Evolutionary conservation across 23 tunicate genomes (phyloP).

Genomic region (Halocynthia aurantium): DNA sequence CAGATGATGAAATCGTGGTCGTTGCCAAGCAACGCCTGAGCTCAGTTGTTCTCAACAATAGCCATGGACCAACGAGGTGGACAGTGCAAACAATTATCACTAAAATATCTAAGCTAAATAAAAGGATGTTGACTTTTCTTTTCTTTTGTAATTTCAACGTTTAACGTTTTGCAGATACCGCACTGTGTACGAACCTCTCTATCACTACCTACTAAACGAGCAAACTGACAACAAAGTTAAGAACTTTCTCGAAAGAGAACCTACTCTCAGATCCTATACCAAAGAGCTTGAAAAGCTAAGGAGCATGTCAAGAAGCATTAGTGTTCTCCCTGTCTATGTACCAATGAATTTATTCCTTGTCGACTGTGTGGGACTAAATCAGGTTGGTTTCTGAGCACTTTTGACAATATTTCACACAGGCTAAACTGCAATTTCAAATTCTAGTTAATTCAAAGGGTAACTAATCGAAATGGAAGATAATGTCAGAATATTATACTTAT

Average conservation of each 20-base stretch:
- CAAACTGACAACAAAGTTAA: constrained; percentile 63
- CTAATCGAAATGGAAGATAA: neutral
- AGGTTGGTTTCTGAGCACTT: constrained; percentile 21
- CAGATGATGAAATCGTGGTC: constrained; percentile 72
- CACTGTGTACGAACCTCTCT: constrained; percentile 64
- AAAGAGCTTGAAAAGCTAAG: constrained; percentile 72
- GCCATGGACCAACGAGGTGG: constrained; percentile 77
- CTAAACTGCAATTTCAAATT: no score
- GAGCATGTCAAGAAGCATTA: constrained; percentile 62
- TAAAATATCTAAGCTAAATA: neutral
- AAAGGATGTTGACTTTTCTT: neutral
- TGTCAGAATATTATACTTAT: no score
- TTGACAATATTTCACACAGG: no score
- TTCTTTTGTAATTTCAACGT: neutral
- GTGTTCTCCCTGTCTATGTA: constrained; percentile 53
- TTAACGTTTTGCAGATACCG: constrained; percentile 39
- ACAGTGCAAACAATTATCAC: neutral
- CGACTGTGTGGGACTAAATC: constrained; percentile 66
- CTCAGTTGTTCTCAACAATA: constrained; percentile 52
- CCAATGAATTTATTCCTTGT: constrained; percentile 83
- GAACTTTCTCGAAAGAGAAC: constrained; percentile 65
- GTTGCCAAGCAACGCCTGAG: constrained; percentile 87
- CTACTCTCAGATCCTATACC: constrained; percentile 64
- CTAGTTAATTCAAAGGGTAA: neutral
- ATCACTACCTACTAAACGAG: constrained; percentile 53